Percentiles rank a stretch among this genome's conserved stretches.
Conservation (phyloP, 2,113 vertebrate species). For the Carassius gibelio region DNA sequence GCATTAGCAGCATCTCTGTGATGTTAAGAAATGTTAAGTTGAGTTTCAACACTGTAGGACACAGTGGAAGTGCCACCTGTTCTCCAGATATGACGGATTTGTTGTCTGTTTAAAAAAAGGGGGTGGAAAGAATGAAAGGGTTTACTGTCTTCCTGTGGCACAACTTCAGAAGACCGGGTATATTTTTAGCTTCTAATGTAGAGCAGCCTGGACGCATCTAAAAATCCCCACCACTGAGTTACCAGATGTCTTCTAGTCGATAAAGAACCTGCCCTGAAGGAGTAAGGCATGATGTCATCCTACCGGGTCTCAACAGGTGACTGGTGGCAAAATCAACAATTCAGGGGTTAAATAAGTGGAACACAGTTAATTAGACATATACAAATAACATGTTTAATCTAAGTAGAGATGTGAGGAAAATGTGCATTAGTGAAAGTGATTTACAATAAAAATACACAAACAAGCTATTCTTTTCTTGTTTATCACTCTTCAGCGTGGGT, state of each 20-base stretch:
- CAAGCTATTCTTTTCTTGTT: not conserved
- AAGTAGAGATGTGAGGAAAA: not conserved
- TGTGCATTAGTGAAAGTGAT: not conserved
- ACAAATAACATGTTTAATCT: not conserved
- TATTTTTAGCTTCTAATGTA: slow-evolving; percentile 78
- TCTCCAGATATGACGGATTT: slow-evolving; percentile 77
- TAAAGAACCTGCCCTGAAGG: slow-evolving; percentile 49
- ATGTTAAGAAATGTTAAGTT: slow-evolving; percentile 72
- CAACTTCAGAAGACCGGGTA: slow-evolving; percentile 73
- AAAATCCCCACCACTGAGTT: slow-evolving; percentile 66
- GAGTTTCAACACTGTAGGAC: slow-evolving; percentile 68
- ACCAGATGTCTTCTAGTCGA: slow-evolving; percentile 72
- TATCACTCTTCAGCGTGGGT: slow-evolving; percentile 29
- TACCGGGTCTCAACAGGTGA: slow-evolving; percentile 45
- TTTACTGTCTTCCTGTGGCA: slow-evolving; percentile 79
- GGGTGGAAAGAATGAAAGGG: slow-evolving; percentile 73
- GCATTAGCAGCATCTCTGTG: slow-evolving; percentile 64
- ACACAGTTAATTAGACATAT: not conserved
- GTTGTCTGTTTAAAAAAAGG: slow-evolving; percentile 71
- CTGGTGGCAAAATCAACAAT: slow-evolving; percentile 1
- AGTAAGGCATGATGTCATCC: slow-evolving; percentile 54
- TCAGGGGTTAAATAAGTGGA: not conserved
- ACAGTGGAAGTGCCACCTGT: slow-evolving; percentile 78
- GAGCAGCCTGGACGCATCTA: slow-evolving; percentile 68
- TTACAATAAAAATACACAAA: not conserved